Conservation (phyloP, 2,888 invertebrate genomes). For the Stenolophus ochropezus region DNA sequence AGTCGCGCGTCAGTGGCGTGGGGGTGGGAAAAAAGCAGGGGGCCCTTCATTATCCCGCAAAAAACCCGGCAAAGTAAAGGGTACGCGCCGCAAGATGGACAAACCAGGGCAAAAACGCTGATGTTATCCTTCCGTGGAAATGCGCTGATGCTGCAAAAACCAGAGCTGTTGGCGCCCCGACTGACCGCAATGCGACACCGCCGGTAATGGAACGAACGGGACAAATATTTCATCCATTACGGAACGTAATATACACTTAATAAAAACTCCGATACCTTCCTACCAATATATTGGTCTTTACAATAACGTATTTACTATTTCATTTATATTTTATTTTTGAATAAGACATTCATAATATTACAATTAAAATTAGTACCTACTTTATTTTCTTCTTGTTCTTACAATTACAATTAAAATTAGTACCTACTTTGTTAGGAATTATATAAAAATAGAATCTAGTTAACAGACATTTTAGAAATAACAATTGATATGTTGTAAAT, state of each 20-base stretch:
- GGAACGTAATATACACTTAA: too few relatives aligned
- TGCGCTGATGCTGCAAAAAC: slow-evolving; percentile 41
- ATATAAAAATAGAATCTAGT: too few relatives aligned
- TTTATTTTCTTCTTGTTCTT: too few relatives aligned
- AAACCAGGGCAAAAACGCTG: slow-evolving; percentile 37
- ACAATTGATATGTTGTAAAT: too few relatives aligned
- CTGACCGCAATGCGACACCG: slow-evolving; percentile 31
- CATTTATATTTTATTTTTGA: too few relatives aligned
- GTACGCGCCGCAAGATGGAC: slow-evolving; percentile 37
- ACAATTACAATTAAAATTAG: too few relatives aligned
- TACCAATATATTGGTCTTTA: too few relatives aligned
- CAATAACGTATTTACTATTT: too few relatives aligned
- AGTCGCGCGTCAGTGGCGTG: not conserved
- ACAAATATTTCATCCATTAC: not conserved
- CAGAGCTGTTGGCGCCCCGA: slow-evolving; percentile 21
- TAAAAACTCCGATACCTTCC: not conserved
- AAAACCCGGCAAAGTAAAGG: slow-evolving; percentile 38
- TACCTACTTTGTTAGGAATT: too few relatives aligned
- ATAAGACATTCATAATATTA: too few relatives aligned
- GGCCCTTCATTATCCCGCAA: slow-evolving; percentile 31
- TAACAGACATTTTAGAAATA: too few relatives aligned
- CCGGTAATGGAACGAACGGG: not conserved
- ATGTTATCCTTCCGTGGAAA: slow-evolving; percentile 44
- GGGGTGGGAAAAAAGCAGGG: slow-evolving; percentile 31
- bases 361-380: too few relatives aligned